Evolutionary conservation across 35 echinoderm and acorn worm genomes (phyloP), one percentile per base, ranked within the genome.

Genomic region (Apostichopus californicus): DNA sequence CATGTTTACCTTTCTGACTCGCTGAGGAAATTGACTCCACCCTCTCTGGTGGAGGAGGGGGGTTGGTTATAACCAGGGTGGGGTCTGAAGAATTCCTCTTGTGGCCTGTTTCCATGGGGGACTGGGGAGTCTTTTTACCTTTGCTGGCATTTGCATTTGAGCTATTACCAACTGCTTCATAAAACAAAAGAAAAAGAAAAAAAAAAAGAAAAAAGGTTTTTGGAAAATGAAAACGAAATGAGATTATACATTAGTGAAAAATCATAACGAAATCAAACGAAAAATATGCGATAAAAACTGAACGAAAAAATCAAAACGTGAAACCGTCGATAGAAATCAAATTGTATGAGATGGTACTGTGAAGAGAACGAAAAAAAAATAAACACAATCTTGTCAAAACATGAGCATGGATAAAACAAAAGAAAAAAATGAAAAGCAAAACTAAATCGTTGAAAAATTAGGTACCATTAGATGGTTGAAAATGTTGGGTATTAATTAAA

Each of bases 71-170:
- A 59, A 92, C 82, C 66, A 87, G 71, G 56, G 92, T 77, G 56
- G 96, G 94, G 73, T 98, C 96, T 53, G 96, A 98, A 65, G 93
- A 80, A 12, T 92, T 95, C 77, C 96, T 86, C 79, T 98, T 94
- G 83, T 95, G 96, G 81, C 94, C 94, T 54, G 73, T 71, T 54
- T 90, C 52, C 13, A 91, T 82, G 25, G 94, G 96, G 61, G 94
- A 85, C 81, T 85, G 81, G 55, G 81, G 18, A 85, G 28, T 59
- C 81, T 60, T 85, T 85, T 85, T 85, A 85, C 54, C 81, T 58
- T 59, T 85, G 81, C 54, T 58, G 55, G 81, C 57, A 83, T 53
- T 83, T 56, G 80, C 46, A 58, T 85, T 85, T 20, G 56, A 20
- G 56, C 17, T 85, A 59, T 59, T 85, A 85, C 15, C 55, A 17